A percentile compares a stretch with the other conserved stretches of the same genome.
These are phyloP conservation scores for Spondyliosoma cantharus DNA, from an alignment of 2,797 vertebrate species.

Conservation along the genomic window DNA sequence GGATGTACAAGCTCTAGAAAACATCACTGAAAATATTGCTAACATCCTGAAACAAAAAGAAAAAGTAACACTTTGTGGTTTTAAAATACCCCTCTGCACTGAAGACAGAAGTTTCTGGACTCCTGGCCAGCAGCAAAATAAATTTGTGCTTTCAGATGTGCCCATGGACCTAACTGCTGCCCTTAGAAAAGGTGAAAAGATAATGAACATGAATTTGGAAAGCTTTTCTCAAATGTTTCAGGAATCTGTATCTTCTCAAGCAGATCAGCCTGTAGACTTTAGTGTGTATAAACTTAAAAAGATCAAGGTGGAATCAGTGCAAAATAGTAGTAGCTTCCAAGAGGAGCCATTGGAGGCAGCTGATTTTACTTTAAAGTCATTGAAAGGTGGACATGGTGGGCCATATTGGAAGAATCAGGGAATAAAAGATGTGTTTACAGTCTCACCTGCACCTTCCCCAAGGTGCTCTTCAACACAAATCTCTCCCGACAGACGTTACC, in stretches of 20 bases:
- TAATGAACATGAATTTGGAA: constrained; percentile 93
- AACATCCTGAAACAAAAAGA: constrained; percentile 82
- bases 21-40: constrained; percentile 83
- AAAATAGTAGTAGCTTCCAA: constrained; percentile 66
- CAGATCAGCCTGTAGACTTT: constrained; percentile 91
- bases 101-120: constrained; percentile 84
- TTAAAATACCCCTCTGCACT: constrained; percentile 88
- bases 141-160: constrained; percentile 72
- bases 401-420: constrained; percentile 84
- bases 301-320: constrained; percentile 84
- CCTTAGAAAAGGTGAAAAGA: constrained; percentile 88
- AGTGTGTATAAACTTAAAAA: constrained; percentile 89
- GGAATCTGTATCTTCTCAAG: constrained; percentile 87
- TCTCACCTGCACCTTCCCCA: constrained; percentile 24
- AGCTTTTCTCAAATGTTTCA: constrained; percentile 93
- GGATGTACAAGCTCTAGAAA: constrained; percentile 82
- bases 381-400: constrained; percentile 74
- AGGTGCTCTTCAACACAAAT: constrained; percentile 65
- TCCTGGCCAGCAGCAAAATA: constrained; percentile 79
- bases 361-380: constrained; percentile 85
- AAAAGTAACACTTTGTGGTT: constrained; percentile 89
- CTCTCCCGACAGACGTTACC: constrained; percentile 63
- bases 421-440: constrained; percentile 59
- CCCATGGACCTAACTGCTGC: constrained; percentile 91
- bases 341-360: constrained; percentile 79